Evolutionary conservation across 2,888 invertebrate genomes (phyloP).

Genomic region (Melangyna quadrimaculata): DNA sequence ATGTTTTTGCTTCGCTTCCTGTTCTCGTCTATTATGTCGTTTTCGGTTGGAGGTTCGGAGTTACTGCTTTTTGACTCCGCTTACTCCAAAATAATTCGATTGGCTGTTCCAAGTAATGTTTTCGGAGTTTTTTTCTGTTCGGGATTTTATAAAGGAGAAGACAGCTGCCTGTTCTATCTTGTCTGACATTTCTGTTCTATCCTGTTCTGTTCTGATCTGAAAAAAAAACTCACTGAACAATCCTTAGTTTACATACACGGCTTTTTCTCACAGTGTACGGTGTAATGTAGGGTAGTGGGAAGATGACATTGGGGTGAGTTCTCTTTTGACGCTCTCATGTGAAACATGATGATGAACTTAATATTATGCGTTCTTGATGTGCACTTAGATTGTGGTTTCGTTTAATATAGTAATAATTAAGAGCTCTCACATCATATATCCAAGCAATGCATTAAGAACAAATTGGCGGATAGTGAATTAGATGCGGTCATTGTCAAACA

Average conservation of each 20-base stretch:
- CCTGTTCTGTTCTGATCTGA: no score
- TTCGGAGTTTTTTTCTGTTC: no score
- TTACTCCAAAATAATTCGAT: no score
- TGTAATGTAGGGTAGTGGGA: neutral
- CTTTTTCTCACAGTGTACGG: neutral
- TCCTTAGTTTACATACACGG: neutral
- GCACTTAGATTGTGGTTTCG: conserved; percentile 38
- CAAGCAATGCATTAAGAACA: neutral
- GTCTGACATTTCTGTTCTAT: no score
- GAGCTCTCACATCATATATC: neutral
- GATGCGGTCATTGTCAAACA: conserved; percentile 55
- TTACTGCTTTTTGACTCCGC: no score
- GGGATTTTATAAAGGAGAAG: no score
- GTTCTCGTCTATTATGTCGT: no score
- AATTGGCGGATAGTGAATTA: neutral
- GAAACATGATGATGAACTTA: neutral
- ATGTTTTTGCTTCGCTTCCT: no score
- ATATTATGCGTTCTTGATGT: conserved; percentile 36
- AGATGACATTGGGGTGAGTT: neutral
- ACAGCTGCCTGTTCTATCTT: no score
- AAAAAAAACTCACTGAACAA: no score
- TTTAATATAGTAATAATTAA: conserved; percentile 29
- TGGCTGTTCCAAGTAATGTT: no score
- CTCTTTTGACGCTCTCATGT: neutral
- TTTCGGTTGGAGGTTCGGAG: no score